Evolutionary conservation across 1,140 invertebrate genomes (phyloP), one percentile per base, ranked within the genome.

Genomic region (Periplaneta americana): DNA sequence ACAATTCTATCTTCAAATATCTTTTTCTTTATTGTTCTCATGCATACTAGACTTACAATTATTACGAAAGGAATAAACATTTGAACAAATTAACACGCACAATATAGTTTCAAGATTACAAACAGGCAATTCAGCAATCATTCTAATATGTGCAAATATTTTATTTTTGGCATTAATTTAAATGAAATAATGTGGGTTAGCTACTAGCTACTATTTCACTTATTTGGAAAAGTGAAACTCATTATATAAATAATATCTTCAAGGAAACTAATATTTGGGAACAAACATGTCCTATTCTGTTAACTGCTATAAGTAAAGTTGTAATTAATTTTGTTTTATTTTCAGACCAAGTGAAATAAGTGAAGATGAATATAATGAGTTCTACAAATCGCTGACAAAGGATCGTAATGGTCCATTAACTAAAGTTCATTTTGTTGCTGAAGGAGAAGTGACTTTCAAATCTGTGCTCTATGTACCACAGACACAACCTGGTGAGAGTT

Each of bases 401-500:
- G 98, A 98, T 86, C 91, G 90, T n/a, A 92, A 95, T 80, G 93
- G 95, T 32, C 97, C 97, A 8, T 88, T 99, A 32, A 92, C 94
- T 9, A 95, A 97, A 84, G 94, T 95, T n/a, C 98, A 99, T 88
- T 99, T 99, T 88, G 93, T 98, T 75, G 98, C 98, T 75, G 98
- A 99, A 90, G 98, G 98, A 83, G 98, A 99, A 90, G 98, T 99
- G 0, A 98, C 97, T 2, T 99, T 99, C 91, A 99, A 99, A 88
- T 96, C 98, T 78, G 92, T 99, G 82, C 89, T 99, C 22, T 99
- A 95, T 88, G 93, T 99, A 76, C 98, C 98, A 9, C 94, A 94
- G 87, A 91, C 93, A 28, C 95, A 98, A 85, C 96, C 97, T 2
- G 90, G 93, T n/a, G 98, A 99, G 87, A 94, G 93, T 83, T 99